phyloP scores from a whole-genome alignment of 2,113 vertebrate species.

The Microcebus ravelobensis region DNA sequence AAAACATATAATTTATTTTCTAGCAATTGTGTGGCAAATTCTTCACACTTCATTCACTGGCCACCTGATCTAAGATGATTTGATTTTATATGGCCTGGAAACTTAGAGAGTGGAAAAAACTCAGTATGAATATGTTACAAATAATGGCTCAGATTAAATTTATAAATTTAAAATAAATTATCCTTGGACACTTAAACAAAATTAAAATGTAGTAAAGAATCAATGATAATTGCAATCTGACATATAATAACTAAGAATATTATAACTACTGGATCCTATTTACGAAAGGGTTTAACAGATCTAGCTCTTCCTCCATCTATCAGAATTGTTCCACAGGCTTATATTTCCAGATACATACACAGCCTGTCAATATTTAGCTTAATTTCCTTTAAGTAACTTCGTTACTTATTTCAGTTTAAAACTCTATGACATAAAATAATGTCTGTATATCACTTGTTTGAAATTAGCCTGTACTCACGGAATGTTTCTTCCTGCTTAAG shows the following conservation, averaged over 20 bases:
- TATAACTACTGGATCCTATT: not conserved
- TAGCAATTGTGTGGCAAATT: not conserved
- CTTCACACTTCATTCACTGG: not conserved
- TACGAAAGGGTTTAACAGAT: not conserved
- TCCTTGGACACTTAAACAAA: not conserved
- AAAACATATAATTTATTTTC: not conserved
- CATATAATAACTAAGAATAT: not conserved
- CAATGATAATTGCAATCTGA: not conserved
- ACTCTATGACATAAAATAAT: not conserved
- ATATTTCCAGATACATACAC: not conserved
- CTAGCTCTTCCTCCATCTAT: not conserved
- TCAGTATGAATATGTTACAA: not conserved
- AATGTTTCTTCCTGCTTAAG: not conserved
- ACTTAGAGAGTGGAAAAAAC: not conserved
- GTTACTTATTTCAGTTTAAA: constrained; percentile 20
- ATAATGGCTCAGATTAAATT: not conserved
- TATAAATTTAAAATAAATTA: not conserved
- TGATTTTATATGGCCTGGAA: not conserved
- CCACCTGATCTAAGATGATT: not conserved
- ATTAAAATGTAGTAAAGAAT: not conserved
- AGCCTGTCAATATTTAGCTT: not conserved
- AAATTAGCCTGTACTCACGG: not conserved
- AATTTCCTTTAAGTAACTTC: not conserved
- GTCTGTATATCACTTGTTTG: not conserved
- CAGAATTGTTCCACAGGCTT: not conserved